A percentile compares a stretch with the other conserved stretches of the same genome.
Conservation (phyloP, 2,888 invertebrate genomes). For the Eupithecia inturbata region DNA sequence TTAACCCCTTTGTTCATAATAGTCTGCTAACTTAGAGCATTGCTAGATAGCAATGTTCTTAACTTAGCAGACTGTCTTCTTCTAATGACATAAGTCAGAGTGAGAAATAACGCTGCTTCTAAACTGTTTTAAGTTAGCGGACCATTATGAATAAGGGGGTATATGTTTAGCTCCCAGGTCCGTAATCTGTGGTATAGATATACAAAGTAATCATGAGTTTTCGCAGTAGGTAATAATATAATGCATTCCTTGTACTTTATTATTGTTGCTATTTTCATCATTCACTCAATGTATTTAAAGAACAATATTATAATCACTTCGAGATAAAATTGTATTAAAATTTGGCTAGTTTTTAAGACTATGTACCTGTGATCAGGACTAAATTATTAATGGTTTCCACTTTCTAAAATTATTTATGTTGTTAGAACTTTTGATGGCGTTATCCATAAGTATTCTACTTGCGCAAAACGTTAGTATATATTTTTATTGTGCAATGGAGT, state of each 20-base stretch:
- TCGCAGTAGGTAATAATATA: not conserved
- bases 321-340: constrained; percentile 14
- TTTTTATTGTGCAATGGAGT: not conserved
- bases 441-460: not conserved
- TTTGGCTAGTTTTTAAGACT: constrained; percentile 11
- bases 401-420: not conserved
- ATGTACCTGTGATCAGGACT: constrained; percentile 18
- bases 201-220: not conserved
- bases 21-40: too few relatives aligned
- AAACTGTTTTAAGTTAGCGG: too few relatives aligned
- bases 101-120: too few relatives aligned
- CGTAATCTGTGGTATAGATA: not conserved
- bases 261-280: not conserved
- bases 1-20: too few relatives aligned
- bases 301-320: not conserved
- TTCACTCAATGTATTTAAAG: constrained; percentile 8
- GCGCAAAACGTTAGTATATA: not conserved
- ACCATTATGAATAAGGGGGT: too few relatives aligned
- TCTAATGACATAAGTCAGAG: too few relatives aligned
- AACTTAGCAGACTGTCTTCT: too few relatives aligned
- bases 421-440: not conserved
- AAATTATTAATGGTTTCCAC: not conserved
- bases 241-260: constrained; percentile 1
- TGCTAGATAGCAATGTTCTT: too few relatives aligned
- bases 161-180: not conserved